A percentile compares a stretch with the other conserved stretches of the same genome.
Evolutionary conservation across 1,140 invertebrate genomes (phyloP).

Genomic region (Drosophila bifasciata): DNA sequence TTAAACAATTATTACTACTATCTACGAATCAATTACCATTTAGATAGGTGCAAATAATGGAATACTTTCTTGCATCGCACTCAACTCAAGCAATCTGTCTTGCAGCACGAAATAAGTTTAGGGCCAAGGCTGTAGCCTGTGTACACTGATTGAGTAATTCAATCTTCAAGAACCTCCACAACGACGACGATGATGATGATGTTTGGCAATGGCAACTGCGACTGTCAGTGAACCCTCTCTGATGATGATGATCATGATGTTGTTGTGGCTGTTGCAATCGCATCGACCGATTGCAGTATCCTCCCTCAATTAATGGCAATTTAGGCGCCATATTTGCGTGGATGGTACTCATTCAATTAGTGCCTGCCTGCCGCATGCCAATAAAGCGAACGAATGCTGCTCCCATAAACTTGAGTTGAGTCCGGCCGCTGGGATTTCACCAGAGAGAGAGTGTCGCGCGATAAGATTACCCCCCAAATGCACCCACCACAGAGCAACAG

Average conservation of each 20-base stretch:
- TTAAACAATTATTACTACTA: too few relatives aligned
- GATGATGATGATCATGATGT: conserved; percentile 1
- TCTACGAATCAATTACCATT: too few relatives aligned
- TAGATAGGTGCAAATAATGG: too few relatives aligned
- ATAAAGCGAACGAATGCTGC: conserved; percentile 61
- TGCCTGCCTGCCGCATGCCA: conserved; percentile 42
- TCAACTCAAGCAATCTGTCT: background rate
- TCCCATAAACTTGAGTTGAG: conserved; percentile 63
- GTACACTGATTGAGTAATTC: conserved; percentile 30
- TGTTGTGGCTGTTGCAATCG: conserved; percentile 67
- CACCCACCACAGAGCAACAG: conserved; percentile 32
- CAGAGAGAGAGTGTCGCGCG: conserved; percentile 14
- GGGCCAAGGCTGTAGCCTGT: conserved; percentile 23
- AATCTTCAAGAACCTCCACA: conserved; percentile 10
- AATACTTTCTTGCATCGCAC: too few relatives aligned
- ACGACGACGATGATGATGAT: conserved; percentile 5
- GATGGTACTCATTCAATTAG: conserved; percentile 68
- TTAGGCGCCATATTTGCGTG: conserved; percentile 38
- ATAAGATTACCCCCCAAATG: conserved; percentile 62
- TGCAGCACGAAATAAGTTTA: conserved; percentile 5
- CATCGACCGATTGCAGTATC: conserved; percentile 57
- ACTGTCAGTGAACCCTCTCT: conserved; percentile 38
- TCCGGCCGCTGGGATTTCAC: conserved; percentile 32
- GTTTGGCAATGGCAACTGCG: conserved; percentile 38
- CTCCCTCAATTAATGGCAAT: conserved; percentile 66